Evolutionary conservation across 2,797 vertebrate genomes (phyloP).

Genomic region (Aeoliscus strigatus): DNA sequence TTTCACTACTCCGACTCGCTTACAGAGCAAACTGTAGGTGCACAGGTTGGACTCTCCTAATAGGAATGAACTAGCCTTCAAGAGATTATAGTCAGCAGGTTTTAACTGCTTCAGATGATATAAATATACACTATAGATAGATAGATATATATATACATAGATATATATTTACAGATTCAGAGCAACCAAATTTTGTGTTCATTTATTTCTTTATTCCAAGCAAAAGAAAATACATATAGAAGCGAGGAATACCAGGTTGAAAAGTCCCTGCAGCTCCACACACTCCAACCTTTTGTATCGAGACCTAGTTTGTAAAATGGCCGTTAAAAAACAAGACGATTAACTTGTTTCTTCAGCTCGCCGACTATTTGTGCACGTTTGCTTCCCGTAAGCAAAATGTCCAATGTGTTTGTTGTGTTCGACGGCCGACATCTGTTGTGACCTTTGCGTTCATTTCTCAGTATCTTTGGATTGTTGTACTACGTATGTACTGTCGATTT

Average conservation of each 20-base stretch:
- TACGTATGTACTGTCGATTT: constrained; percentile 75
- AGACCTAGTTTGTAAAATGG: constrained; percentile 36
- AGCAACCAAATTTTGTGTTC: constrained; percentile 28
- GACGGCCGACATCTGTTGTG: constrained; percentile 54
- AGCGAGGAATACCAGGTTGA: constrained; percentile 32
- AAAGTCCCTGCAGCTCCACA: constrained; percentile 15
- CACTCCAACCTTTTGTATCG: constrained; percentile 29
- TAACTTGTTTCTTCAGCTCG: constrained; percentile 14
- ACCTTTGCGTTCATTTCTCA: constrained; percentile 48
- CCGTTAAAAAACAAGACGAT: constrained; percentile 22
- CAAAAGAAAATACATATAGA: constrained; percentile 20
- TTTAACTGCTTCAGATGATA: constrained; percentile 59
- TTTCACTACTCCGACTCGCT: constrained; percentile 29
- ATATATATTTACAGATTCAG: constrained; percentile 43
- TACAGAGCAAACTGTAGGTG: constrained; percentile 31
- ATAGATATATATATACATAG: constrained; percentile 48
- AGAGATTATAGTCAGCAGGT: constrained; percentile 56
- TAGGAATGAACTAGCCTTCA: constrained; percentile 46
- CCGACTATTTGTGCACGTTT: constrained; percentile 30
- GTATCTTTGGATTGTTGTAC: constrained; percentile 66
- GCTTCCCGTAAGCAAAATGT: constrained; percentile 33
- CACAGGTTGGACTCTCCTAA: constrained; percentile 38
- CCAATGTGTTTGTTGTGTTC: constrained; percentile 52
- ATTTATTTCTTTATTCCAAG: constrained; percentile 42
- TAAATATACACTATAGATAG: constrained; percentile 8